phyloP scores from a whole-genome alignment of 30 jellyfish, hydroid and myxozoan species.

The Aurelia aurita region DNA sequence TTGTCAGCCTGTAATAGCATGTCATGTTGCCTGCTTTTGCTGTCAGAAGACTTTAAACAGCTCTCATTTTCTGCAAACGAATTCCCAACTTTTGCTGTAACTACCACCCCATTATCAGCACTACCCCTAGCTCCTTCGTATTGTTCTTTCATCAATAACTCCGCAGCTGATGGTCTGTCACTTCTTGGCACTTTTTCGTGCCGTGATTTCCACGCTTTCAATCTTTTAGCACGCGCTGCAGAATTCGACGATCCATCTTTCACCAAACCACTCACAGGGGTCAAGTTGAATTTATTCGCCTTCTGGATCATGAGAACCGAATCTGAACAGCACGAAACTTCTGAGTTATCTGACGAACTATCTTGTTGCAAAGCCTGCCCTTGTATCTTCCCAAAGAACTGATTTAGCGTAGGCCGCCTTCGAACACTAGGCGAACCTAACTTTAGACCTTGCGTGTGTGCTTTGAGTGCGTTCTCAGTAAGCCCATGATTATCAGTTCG shows the following conservation, averaged over 20 bases:
- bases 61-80: neutral
- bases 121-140: neutral
- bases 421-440: constrained; percentile 32
- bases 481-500: constrained; percentile 1
- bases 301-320: constrained; percentile 47
- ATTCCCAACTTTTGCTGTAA: neutral
- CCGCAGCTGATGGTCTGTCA: constrained; percentile 8
- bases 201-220: constrained; percentile 53
- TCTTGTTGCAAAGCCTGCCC: constrained; percentile 43
- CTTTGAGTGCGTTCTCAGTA: constrained; percentile 45
- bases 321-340: constrained; percentile 25
- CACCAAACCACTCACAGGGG: constrained; percentile 46
- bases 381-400: constrained; percentile 30
- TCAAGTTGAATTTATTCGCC: constrained; percentile 32
- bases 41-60: too few relatives aligned
- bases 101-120: neutral
- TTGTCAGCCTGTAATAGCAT: neutral
- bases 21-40: neutral
- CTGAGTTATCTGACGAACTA: constrained; percentile 32
- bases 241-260: constrained; percentile 23
- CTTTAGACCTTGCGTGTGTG: constrained; percentile 32
- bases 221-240: constrained; percentile 30
- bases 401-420: constrained; percentile 45
- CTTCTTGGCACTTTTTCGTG: constrained; percentile 8
- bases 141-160: neutral